phyloP scores from a whole-genome alignment of 2,888 invertebrate genomes.

The Leuctra nigra region DNA sequence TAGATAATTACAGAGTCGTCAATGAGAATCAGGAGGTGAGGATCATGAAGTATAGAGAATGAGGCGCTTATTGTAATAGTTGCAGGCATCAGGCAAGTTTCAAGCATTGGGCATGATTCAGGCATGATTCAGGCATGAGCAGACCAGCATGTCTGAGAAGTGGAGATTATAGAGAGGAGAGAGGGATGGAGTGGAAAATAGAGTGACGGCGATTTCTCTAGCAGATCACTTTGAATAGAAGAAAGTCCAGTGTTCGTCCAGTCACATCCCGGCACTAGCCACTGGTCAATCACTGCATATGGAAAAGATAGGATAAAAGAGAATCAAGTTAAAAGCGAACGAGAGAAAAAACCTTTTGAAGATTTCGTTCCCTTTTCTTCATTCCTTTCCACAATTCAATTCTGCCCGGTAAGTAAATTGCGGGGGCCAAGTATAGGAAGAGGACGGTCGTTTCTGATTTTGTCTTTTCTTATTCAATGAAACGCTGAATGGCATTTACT shows the following conservation, averaged over 20 bases:
- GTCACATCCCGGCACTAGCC: constrained; percentile 2
- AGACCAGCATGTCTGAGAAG: neutral
- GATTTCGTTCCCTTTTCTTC: constrained; percentile 25
- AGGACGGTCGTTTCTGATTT: constrained; percentile 25
- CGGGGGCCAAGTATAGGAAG: constrained; percentile 15
- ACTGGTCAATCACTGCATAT: constrained; percentile 24
- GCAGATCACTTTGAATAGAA: constrained; percentile 24
- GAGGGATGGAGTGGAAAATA: constrained; percentile 6
- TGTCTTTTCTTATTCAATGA: constrained; percentile 29
- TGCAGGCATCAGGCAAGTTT: no score
- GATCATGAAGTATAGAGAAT: no score
- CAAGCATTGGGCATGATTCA: no score
- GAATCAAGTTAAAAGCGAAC: constrained; percentile 20
- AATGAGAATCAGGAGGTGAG: no score
- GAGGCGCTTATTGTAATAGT: no score
- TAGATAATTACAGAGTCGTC: no score
- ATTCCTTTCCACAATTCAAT: constrained; percentile 27
- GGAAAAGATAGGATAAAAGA: constrained; percentile 26
- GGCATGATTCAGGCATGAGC: no score
- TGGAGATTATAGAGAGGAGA: constrained; percentile 12
- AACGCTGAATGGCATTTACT: constrained; percentile 29
- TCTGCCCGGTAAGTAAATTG: constrained; percentile 27
- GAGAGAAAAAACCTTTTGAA: constrained; percentile 25
- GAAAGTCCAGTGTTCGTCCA: constrained; percentile 22
- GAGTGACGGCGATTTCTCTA: constrained; percentile 16